phyloP scores from a whole-genome alignment of 2,113 vertebrate genomes.

The Nothocercus julius region DNA sequence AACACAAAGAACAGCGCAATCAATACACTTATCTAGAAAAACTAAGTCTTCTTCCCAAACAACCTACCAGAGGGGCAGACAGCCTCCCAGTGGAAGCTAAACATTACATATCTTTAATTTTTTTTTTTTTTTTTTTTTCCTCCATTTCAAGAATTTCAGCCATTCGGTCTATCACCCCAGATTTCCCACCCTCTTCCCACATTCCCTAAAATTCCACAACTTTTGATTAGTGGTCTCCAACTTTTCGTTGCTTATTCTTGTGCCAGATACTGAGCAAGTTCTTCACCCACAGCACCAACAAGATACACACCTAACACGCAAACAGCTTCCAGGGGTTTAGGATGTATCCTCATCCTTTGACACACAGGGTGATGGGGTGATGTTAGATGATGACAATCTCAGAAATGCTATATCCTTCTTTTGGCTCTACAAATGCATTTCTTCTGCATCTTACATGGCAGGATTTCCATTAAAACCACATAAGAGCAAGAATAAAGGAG shows the following conservation, averaged over 20 bases:
- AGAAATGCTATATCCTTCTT: fast-evolving
- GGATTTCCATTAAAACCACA: neutral
- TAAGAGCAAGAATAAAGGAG: neutral
- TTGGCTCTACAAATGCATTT: fast-evolving
- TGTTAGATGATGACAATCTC: fast-evolving
- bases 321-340: neutral
- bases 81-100: neutral
- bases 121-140: neutral
- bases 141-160: neutral
- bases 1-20: fast-evolving
- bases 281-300: neutral
- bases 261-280: neutral
- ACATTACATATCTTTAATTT: fast-evolving
- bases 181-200: neutral
- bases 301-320: fast-evolving
- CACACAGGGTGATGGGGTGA: neutral
- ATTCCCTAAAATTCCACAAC: neutral
- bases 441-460: fast-evolving
- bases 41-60: neutral
- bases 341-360: neutral
- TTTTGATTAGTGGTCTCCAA: fast-evolving
- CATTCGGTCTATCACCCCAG: fast-evolving
- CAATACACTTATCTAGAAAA: fast-evolving
- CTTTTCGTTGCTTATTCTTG: neutral
- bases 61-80: neutral